These are phyloP conservation scores for Thymelicus sylvestris DNA, from an alignment of 2,888 invertebrate species.

Conservation along the genomic window DNA sequence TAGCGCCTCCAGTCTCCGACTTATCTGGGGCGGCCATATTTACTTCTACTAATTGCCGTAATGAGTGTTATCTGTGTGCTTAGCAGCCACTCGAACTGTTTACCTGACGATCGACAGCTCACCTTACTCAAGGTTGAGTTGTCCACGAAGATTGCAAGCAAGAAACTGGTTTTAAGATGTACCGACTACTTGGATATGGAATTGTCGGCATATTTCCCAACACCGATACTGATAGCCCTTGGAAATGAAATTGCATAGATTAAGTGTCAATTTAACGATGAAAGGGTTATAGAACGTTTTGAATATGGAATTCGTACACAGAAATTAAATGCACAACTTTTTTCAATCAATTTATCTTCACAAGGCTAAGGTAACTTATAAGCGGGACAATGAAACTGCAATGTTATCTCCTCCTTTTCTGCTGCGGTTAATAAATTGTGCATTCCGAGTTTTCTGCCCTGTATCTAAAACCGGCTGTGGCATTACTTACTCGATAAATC, in stretches of 20 bases:
- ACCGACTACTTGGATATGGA: constrained; percentile 26
- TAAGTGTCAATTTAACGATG: not conserved
- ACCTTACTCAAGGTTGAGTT: constrained; percentile 56
- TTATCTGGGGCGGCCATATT: constrained; percentile 73
- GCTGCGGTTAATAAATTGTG: constrained; percentile 55
- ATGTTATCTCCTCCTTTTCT: constrained; percentile 54
- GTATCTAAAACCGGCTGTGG: constrained; percentile 62
- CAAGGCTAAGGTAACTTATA: constrained; percentile 18
- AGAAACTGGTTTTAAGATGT: constrained; percentile 36
- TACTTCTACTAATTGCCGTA: constrained; percentile 77
- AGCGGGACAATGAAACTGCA: constrained; percentile 46
- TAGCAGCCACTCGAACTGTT: constrained; percentile 67
- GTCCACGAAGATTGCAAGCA: constrained; percentile 40
- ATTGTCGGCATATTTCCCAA: constrained; percentile 6
- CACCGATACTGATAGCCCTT: not conserved
- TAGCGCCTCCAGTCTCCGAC: constrained; percentile 40
- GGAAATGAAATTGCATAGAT: not conserved
- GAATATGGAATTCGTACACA: not conserved
- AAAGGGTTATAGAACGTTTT: not conserved
- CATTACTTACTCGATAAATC: constrained; percentile 64
- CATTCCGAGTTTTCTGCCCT: constrained; percentile 58
- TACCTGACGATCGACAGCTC: constrained; percentile 57
- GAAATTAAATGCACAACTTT: constrained; percentile 8
- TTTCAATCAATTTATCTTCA: constrained; percentile 19
- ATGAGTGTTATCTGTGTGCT: constrained; percentile 75